Evolutionary conservation across 64 coral and sea anemone species (phyloP).

Genomic region (Stichodactyla mertensii): DNA sequence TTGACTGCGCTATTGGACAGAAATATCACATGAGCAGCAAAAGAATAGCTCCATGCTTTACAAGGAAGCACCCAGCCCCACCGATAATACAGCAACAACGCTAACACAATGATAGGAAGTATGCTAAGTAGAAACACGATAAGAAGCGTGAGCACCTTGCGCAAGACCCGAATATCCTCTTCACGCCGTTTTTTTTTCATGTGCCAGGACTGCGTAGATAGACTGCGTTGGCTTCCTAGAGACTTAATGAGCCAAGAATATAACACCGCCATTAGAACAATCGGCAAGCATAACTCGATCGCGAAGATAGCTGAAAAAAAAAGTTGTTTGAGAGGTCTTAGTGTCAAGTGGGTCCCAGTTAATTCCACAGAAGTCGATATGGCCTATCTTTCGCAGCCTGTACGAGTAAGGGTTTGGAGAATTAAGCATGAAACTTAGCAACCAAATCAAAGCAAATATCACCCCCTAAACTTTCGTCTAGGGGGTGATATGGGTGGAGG

Average conservation of each 20-base stretch:
- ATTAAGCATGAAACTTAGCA: neutral
- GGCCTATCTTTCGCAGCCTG: neutral
- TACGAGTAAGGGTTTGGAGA: neutral
- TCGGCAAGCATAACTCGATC: neutral
- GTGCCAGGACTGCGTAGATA: neutral
- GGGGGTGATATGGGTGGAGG: slow-evolving; percentile 6
- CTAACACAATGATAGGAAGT: neutral
- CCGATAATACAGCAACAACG: neutral
- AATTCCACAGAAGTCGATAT: neutral
- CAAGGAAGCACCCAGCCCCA: neutral
- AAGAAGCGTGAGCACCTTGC: neutral
- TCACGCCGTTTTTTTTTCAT: neutral
- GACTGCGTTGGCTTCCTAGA: neutral
- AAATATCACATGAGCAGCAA: neutral
- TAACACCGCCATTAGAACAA: neutral
- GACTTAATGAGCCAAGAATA: neutral
- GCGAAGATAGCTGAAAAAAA: neutral
- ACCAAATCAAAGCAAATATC: slow-evolving; percentile 33
- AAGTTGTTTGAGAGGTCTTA: neutral
- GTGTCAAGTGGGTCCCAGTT: neutral
- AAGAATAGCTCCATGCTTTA: neutral
- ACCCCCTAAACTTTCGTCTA: slow-evolving; percentile 10
- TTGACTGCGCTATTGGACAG: neutral
- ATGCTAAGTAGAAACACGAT: neutral
- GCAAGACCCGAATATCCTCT: neutral